Conservation (phyloP, 1,140 invertebrate genomes). For the Sesamia nonagrioides region DNA sequence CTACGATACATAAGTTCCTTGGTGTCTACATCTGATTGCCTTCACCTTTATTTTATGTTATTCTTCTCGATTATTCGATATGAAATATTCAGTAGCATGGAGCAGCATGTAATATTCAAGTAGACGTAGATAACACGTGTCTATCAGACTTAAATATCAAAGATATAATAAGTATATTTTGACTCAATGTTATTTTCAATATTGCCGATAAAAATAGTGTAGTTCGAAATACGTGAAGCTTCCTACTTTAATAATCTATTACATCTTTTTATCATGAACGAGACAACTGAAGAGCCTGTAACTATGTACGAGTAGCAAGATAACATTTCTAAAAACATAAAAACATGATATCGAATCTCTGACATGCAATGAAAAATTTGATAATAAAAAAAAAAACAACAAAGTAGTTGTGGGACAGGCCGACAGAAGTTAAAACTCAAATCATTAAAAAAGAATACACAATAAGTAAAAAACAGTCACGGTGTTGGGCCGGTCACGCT, state of each 20-base stretch:
- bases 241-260: neutral
- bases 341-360: no score
- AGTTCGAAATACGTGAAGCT: neutral
- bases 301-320: no score
- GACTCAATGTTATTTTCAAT: slow-evolving; percentile 1
- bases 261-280: neutral
- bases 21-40: slow-evolving; percentile 7
- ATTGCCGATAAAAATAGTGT: neutral
- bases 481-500: no score
- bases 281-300: neutral
- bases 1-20: neutral
- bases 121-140: neutral
- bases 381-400: no score
- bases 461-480: no score
- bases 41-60: slow-evolving; percentile 32
- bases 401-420: no score
- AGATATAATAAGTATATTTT: slow-evolving; percentile 1
- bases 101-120: slow-evolving; percentile 27
- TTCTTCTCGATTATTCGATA: slow-evolving; percentile 1
- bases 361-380: no score
- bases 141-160: neutral
- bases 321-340: no score
- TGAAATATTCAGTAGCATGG: slow-evolving; percentile 23
- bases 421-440: no score
- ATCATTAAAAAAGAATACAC: no score